Evolutionary conservation across 2,888 invertebrate genomes (phyloP).

Genomic region (Eupithecia abbreviata): DNA sequence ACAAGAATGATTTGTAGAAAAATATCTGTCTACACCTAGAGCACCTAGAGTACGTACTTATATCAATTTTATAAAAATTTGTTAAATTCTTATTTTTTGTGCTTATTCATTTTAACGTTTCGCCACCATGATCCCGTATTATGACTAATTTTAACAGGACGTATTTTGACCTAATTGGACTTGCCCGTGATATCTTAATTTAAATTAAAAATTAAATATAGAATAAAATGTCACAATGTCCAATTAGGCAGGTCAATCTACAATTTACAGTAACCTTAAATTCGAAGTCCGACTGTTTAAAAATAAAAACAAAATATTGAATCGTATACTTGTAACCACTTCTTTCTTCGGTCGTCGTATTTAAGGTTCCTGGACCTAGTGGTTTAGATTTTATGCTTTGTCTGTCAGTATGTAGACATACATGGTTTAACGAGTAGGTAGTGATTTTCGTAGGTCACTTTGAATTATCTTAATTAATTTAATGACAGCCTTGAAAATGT

Average conservation of each 20-base stretch:
- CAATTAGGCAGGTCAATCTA: background rate
- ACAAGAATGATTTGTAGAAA: background rate
- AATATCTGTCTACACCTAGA: background rate
- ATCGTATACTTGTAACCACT: background rate
- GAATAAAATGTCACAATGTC: background rate
- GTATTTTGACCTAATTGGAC: background rate
- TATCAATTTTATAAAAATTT: background rate
- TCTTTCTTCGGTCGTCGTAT: background rate
- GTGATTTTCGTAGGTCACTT: constrained; percentile 1
- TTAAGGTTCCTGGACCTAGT: background rate
- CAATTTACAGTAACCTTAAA: no score
- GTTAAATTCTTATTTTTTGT: background rate
- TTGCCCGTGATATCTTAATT: background rate
- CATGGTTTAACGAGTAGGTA: background rate
- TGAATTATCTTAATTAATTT: constrained; percentile 1
- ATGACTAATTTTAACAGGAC: background rate
- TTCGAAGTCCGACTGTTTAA: no score
- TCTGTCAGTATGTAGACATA: background rate
- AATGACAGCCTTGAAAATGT: constrained; percentile 7
- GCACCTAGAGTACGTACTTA: no score
- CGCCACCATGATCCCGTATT: background rate
- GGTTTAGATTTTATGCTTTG: background rate
- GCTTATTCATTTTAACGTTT: background rate
- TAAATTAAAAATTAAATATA: background rate
- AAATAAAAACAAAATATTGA: background rate